Evolutionary conservation across 2,113 vertebrate genomes (phyloP), one percentile per base, ranked within the genome.

Genomic region (Pomatostomus ruficeps): DNA sequence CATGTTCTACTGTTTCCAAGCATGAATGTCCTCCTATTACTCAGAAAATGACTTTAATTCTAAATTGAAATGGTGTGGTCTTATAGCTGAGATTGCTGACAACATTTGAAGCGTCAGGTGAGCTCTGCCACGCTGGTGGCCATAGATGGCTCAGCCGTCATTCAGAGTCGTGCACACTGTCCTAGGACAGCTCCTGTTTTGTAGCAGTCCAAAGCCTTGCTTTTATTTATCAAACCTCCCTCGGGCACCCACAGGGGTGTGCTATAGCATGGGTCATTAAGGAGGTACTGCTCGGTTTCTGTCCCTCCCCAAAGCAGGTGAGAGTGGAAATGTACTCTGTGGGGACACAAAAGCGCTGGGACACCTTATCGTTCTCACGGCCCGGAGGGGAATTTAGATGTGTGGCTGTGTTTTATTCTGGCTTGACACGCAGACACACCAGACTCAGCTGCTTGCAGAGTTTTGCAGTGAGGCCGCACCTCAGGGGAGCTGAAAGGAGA

Each of bases 81-180:
- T 92, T 72, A 49, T 16, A 72, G 58, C 40, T 73, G 72, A 68
- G 43, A 11, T 35, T 62, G 57, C n/a, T 85, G 70, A 35, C 5
- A 4, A 33, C 11, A 26, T 62, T 92, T 73, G 58, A 91, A 84
- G 31, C 0, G 0, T 43, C 61, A 65, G 45, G 48, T 3, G 2
- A 78, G 25, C n/a, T n/a, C 48, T 0, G 0, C 6, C 0, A 2
- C 0, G 0, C 45, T 54, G 45, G 40, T 0, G 4, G 66, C n/a
- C 67, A 13, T 4, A 46, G 70, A 31, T 0, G 1, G 48, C 84
- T 43, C 75, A 66, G 22, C 17, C 1, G 0, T 49, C 10, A 0
- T 79, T 71, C 6, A 6, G 73, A 75, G 43, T 11, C 4, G 1
- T 24, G 31, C 14, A 65, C 3, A 11, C 23, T 65, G 28, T 36